phyloP scores from a whole-genome alignment of 2,888 invertebrate species.

The Ypsolopha sequella region DNA sequence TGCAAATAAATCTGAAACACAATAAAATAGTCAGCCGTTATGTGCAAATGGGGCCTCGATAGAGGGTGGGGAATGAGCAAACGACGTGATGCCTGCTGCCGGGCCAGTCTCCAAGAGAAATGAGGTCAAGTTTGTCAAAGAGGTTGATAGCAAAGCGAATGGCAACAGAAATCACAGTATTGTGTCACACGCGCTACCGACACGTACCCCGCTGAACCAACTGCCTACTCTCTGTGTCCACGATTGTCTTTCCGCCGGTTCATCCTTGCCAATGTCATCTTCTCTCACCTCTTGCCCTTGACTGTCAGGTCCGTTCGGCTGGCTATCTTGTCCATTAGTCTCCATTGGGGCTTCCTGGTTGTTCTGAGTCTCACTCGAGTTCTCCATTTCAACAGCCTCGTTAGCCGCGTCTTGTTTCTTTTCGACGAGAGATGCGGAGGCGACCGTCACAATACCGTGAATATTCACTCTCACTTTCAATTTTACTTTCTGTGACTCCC shows the following conservation, averaged over 20 bases:
- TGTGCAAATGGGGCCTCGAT: conserved; percentile 65
- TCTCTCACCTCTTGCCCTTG: conserved; percentile 62
- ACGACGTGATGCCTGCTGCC: conserved; percentile 52
- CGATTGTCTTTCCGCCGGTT: conserved; percentile 70
- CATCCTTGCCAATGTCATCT: conserved; percentile 45
- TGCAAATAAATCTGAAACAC: neutral
- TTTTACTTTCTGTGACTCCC: conserved; percentile 95
- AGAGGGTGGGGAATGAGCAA: conserved; percentile 51
- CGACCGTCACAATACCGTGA: conserved; percentile 91
- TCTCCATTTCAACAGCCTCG: conserved; percentile 57
- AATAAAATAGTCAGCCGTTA: neutral
- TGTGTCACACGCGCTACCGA: conserved; percentile 49
- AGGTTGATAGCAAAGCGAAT: conserved; percentile 9
- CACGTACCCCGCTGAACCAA: conserved; percentile 80
- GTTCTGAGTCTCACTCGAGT: conserved; percentile 50
- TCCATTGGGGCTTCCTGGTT: conserved; percentile 52
- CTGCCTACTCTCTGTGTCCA: conserved; percentile 79
- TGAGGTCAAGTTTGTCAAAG: too few species aligned
- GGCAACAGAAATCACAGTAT: conserved; percentile 51
- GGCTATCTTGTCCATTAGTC: conserved; percentile 64
- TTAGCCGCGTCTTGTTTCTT: conserved; percentile 71
- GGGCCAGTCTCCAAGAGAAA: conserved; percentile 1
- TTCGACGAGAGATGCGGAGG: conserved; percentile 87
- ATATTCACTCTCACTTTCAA: conserved; percentile 95
- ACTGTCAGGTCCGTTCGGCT: conserved; percentile 45